These are phyloP conservation scores for Neofelis nebulosa DNA, from an alignment of 2,113 vertebrate species.

Conservation along the genomic window DNA sequence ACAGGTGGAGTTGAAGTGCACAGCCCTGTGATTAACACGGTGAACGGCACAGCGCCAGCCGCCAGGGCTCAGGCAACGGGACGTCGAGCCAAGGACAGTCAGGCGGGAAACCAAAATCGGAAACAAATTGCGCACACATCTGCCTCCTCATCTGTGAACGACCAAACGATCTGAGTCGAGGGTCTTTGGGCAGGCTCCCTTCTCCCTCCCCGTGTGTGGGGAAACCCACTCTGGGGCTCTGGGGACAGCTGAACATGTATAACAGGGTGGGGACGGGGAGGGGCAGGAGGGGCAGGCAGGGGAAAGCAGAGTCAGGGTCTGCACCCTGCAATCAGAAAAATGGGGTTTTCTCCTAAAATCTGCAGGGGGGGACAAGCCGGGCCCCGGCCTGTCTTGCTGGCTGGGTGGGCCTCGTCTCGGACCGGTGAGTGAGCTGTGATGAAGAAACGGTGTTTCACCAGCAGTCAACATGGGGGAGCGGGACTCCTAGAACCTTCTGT, in stretches of 20 bases:
- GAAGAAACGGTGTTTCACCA: background rate
- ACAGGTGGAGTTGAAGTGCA: background rate
- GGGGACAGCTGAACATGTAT: no score
- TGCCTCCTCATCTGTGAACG: background rate
- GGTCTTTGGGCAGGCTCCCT: no score
- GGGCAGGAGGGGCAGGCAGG: background rate
- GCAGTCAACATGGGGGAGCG: background rate
- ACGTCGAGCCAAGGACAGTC: background rate
- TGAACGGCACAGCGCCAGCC: background rate
- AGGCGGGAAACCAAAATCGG: background rate
- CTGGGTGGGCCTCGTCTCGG: background rate
- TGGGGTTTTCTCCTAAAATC: background rate
- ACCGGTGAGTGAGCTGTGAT: background rate
- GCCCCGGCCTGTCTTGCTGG: background rate
- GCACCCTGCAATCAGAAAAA: background rate
- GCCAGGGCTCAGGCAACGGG: background rate
- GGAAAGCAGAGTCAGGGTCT: background rate
- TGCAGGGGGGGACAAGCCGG: background rate
- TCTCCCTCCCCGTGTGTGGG: background rate
- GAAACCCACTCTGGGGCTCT: accelerated
- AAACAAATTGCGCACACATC: accelerated
- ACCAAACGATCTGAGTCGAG: accelerated
- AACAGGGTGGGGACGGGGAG: background rate
- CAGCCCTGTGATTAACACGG: no score
- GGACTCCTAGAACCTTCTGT: background rate